These are phyloP conservation scores for Acrossocheilus wenchowensis DNA, from an alignment of 2,797 vertebrate genomes.

Conservation along the genomic window DNA sequence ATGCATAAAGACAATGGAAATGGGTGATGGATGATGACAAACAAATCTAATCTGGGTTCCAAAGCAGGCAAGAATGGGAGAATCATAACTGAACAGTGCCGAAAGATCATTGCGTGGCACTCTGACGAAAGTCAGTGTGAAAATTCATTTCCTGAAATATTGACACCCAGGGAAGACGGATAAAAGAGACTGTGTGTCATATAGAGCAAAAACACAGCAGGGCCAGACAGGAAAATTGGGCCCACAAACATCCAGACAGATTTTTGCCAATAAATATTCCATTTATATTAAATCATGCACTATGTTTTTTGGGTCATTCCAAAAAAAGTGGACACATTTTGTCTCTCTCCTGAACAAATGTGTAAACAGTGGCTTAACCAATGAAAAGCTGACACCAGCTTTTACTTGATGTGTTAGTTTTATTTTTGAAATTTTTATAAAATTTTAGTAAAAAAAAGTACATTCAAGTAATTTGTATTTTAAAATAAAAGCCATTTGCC, in stretches of 20 bases:
- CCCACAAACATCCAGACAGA: slow-evolving; percentile 21
- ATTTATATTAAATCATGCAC: background rate
- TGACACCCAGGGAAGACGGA: slow-evolving; percentile 33
- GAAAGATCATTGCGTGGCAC: background rate
- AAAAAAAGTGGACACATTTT: background rate
- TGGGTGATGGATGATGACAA: slow-evolving; percentile 30
- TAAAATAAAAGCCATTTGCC: background rate
- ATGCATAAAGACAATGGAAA: slow-evolving; percentile 50
- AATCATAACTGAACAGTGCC: slow-evolving; percentile 16
- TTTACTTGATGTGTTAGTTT: background rate
- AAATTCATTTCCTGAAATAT: slow-evolving; percentile 44
- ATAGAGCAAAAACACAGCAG: background rate
- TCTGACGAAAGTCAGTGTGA: slow-evolving; percentile 8
- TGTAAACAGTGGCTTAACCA: background rate
- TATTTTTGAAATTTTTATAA: too few species aligned
- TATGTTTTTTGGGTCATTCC: background rate
- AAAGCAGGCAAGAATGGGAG: slow-evolving; percentile 19
- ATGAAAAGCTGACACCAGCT: background rate
- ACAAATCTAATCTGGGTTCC: slow-evolving; percentile 36
- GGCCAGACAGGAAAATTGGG: slow-evolving; percentile 9
- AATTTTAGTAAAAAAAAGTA: background rate
- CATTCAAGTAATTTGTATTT: background rate
- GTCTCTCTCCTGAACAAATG: background rate
- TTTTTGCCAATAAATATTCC: slow-evolving; percentile 1
- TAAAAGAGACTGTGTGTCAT: slow-evolving; percentile 22